A percentile compares a stretch with the other conserved stretches of the same genome.
These are phyloP conservation scores for Noctuana brunneofusca DNA, from an alignment of 2,888 invertebrate species.

Conservation along the genomic window DNA sequence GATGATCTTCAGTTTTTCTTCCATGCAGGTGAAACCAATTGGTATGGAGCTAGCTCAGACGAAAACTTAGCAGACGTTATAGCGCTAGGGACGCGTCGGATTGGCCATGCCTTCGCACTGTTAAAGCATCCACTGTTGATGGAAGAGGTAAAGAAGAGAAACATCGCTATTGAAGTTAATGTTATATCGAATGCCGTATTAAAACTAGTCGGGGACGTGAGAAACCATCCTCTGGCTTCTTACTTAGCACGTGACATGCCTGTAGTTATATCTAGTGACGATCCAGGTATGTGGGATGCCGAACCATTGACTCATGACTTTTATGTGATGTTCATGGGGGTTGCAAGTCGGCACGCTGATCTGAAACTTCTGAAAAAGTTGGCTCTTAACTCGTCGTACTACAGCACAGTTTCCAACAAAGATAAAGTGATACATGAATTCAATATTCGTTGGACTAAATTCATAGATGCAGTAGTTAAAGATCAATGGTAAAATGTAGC, in stretches of 20 bases:
- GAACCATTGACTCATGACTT: conserved; percentile 87
- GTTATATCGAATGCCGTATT: conserved; percentile 91
- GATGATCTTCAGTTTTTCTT: conserved; percentile 86
- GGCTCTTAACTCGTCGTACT: conserved; percentile 88
- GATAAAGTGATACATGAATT: conserved; percentile 65
- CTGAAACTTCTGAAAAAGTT: conserved; percentile 88
- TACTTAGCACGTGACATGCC: conserved; percentile 87
- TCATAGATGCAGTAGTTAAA: conserved; percentile 58
- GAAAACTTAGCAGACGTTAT: conserved; percentile 90
- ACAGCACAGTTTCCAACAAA: conserved; percentile 82
- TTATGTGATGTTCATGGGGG: conserved; percentile 89
- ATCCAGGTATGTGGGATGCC: conserved; percentile 90
- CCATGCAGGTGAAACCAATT: conserved; percentile 92
- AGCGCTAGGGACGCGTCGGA: conserved; percentile 86
- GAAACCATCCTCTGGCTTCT: conserved; percentile 88
- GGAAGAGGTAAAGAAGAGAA: conserved; percentile 79
- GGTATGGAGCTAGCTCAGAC: conserved; percentile 86
- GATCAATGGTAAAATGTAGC: conserved; percentile 44
- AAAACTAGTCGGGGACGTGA: conserved; percentile 86
- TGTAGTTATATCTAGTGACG: conserved; percentile 89
- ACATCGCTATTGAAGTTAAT: conserved; percentile 89
- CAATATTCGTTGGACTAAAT: conserved; percentile 69
- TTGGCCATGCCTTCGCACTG: conserved; percentile 90
- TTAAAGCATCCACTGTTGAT: conserved; percentile 87
- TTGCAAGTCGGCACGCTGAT: conserved; percentile 87